Evolutionary conservation across 2,113 vertebrate species (phyloP), one percentile per base, ranked within the genome.

Genomic region (Gavia stellata): DNA sequence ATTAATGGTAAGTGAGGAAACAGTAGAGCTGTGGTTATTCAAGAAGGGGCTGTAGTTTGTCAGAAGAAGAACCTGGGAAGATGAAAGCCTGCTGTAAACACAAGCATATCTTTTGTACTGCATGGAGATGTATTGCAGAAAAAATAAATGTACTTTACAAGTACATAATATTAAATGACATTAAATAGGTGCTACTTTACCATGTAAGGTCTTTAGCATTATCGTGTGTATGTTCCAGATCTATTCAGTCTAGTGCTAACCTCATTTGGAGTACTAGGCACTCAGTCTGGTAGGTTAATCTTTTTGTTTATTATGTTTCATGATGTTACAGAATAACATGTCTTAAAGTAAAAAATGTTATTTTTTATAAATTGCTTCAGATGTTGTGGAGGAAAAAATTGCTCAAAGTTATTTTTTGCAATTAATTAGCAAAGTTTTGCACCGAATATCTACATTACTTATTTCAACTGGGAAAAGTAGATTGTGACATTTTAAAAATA

Each of bases 381-480:
- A 62, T 93, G 50, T 90, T 96, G 67, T 86, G 92, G 44, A 91
- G 25, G 95, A 97, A 95, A 79, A 75, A 96, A 96, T 72, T 85
- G 42, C 81, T 89, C 29, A 4, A 92, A 93, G 82, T 90, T 94
- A 80, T 80, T 95, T 97, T 92, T 94, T 90, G 45, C 94, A 95
- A 95, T 96, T 95, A 95, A 96, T 97, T 96, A 96, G 71, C 50
- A 71, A 88, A 81, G 34, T 92, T 96, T 97, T 92, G 61, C 47
- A 81, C 77, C 95, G 85, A 94, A 96, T 90, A 91, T 40, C 28
- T 91, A n/a, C 28, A 40, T 72, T 97, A 94, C 72, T 36, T 81
- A 74, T 95, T 96, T 94, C 80, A 83, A 47, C 78, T 89, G 92
- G 59, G 67, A 86, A 96, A 97, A 95, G 53, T 58, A 93, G 85